Conservation (phyloP, 2,113 vertebrate genomes). For the Malaclemys terrapin region DNA sequence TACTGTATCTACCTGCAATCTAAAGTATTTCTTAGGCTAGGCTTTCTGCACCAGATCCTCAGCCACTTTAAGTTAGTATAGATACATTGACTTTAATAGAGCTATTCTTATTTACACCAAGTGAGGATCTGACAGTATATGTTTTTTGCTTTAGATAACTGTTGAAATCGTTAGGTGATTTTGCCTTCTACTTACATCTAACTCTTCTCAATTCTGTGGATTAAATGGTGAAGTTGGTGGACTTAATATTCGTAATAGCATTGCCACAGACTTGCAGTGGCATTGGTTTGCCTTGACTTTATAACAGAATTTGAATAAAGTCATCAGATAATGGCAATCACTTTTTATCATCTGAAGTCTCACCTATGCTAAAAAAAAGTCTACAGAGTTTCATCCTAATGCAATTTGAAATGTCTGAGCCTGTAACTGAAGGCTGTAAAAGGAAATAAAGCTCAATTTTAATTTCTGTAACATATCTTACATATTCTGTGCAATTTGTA, state of each 20-base stretch:
- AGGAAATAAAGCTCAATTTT: background rate
- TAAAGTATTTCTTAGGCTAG: no score
- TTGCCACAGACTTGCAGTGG: conserved; percentile 25
- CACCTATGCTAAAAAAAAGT: background rate
- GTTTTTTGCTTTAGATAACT: background rate
- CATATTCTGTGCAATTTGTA: background rate
- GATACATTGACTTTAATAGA: background rate
- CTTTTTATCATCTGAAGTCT: background rate
- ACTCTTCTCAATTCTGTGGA: background rate
- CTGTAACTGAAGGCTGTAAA: background rate
- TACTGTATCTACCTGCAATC: no score
- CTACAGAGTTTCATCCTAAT: background rate
- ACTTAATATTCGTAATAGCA: conserved; percentile 41
- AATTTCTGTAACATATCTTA: background rate
- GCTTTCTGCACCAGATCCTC: no score
- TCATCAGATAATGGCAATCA: background rate
- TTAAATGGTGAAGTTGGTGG: background rate
- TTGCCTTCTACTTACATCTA: background rate
- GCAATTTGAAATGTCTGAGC: background rate
- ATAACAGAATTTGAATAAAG: conserved; percentile 56
- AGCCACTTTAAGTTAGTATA: fast-evolving
- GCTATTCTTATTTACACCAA: background rate
- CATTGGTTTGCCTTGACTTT: conserved; percentile 56
- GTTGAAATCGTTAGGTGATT: background rate
- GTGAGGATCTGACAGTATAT: fast-evolving